These are phyloP conservation scores for Neopipo cinnamomea DNA, from an alignment of 2,113 vertebrate species.

Conservation along the genomic window DNA sequence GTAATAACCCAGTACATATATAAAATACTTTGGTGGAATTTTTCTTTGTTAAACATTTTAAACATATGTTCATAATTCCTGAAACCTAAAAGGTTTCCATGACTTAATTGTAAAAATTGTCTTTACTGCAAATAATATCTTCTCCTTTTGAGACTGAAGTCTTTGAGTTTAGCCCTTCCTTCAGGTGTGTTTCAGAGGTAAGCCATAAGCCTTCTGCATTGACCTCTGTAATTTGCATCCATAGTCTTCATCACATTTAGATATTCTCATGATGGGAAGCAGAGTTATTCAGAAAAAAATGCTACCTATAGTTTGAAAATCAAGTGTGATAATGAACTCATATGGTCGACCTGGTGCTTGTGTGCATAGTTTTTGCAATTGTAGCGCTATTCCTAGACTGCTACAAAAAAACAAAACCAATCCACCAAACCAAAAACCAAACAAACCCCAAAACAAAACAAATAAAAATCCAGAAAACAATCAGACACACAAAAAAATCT, in stretches of 20 bases:
- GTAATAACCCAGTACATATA: neutral
- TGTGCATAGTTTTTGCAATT: neutral
- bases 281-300: neutral
- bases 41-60: neutral
- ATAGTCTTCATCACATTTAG: neutral
- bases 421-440: neutral
- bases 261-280: neutral
- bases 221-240: neutral
- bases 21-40: neutral
- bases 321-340: neutral
- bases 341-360: neutral
- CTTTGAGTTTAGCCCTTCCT: neutral
- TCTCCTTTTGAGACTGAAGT: neutral
- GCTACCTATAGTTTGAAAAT: neutral
- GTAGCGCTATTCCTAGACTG: neutral
- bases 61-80: neutral
- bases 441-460: neutral
- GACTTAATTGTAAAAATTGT: neutral
- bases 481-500: neutral
- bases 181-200: neutral
- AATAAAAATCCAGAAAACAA: neutral
- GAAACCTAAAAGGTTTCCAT: neutral
- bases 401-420: neutral
- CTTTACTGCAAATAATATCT: neutral
- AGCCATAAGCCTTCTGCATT: neutral